These are phyloP conservation scores for Pyrocoelia pectoralis DNA, from an alignment of 2,888 invertebrate genomes.

Conservation along the genomic window DNA sequence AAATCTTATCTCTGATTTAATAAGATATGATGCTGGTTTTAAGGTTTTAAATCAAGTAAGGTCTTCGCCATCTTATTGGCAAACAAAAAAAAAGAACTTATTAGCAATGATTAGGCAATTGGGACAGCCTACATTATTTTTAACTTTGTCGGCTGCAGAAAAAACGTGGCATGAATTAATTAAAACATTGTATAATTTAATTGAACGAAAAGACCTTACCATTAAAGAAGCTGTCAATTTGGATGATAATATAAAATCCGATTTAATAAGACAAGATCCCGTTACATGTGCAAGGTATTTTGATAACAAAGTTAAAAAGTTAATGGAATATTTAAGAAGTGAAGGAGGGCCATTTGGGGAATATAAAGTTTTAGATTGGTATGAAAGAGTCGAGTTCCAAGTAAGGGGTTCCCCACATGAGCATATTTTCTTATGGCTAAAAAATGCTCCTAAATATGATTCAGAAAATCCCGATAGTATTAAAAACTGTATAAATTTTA, in stretches of 20 bases:
- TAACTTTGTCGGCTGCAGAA: constrained; percentile 13
- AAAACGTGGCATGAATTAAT: constrained; percentile 2
- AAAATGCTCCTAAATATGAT: constrained; percentile 8
- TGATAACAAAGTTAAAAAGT: not conserved
- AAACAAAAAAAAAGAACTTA: constrained; percentile 2
- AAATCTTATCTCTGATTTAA: not conserved
- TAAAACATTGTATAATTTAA: not conserved
- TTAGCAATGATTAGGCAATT: constrained; percentile 6
- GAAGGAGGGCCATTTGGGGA: not conserved
- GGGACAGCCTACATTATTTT: not conserved
- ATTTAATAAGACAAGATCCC: not conserved
- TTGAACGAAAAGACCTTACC: not conserved
- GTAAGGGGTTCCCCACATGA: not conserved
- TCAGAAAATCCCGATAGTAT: not conserved
- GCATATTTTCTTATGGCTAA: not conserved
- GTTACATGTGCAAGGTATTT: constrained; percentile 5
- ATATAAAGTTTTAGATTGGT: not conserved
- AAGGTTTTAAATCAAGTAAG: not conserved
- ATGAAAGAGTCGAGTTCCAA: constrained; percentile 9
- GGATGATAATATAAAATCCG: not conserved
- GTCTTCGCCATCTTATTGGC: constrained; percentile 6
- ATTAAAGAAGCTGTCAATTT: not conserved
- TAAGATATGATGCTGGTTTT: constrained; percentile 1
- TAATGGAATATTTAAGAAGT: not conserved
- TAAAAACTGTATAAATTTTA: not conserved